Conservation (phyloP, 1,140 invertebrate species). For the Tribolium castaneum region DNA sequence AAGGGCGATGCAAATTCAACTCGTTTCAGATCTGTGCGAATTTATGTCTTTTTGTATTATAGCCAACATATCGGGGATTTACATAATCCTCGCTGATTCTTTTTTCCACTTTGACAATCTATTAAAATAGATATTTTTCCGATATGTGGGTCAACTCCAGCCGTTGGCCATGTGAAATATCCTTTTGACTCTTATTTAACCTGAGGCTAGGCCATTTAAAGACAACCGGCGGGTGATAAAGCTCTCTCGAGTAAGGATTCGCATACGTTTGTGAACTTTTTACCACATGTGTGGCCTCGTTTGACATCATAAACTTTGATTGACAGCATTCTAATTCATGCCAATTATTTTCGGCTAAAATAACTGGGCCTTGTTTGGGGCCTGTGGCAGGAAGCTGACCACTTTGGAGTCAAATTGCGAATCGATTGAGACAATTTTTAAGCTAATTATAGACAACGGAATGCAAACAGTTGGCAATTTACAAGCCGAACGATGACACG, state of each 20-base stretch:
- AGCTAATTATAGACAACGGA: background rate
- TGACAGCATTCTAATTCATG: background rate
- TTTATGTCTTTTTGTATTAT: conserved; percentile 32
- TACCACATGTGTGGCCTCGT: background rate
- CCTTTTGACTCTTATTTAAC: conserved; percentile 1
- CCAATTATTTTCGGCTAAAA: background rate
- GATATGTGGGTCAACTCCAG: background rate
- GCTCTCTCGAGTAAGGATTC: background rate
- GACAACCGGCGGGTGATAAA: background rate
- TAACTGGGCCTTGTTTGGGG: background rate
- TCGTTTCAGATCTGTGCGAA: conserved; percentile 7
- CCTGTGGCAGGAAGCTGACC: background rate
- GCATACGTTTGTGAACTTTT: background rate
- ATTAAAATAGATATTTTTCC: background rate
- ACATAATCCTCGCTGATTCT: conserved; percentile 16
- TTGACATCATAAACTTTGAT: background rate
- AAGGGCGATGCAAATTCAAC: conserved; percentile 24
- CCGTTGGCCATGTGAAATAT: background rate
- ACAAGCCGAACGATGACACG: background rate
- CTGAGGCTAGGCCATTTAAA: conserved; percentile 1
- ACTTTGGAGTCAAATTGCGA: background rate
- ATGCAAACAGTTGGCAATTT: background rate
- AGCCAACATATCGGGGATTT: conserved; percentile 20
- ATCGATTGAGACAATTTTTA: background rate
- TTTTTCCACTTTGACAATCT: conserved; percentile 25